Percentiles rank a stretch among this genome's conserved stretches.
Conservation (phyloP, 2,113 vertebrate genomes). For the Lates calcarifer region DNA sequence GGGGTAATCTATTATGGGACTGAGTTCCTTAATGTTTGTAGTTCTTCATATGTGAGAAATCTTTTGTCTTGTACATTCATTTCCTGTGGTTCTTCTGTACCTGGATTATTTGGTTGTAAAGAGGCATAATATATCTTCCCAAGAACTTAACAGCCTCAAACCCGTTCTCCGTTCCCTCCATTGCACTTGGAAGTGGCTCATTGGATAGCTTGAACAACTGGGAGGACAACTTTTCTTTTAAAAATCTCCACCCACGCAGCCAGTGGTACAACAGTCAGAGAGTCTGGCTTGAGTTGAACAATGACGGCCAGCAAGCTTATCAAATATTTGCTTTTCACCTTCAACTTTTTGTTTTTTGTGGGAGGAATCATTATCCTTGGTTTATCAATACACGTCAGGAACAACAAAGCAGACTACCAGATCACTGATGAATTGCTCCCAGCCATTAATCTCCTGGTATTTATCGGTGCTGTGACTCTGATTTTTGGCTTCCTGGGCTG, state of each 20-base stretch:
- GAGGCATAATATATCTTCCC: too few relatives aligned
- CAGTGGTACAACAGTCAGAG: background rate
- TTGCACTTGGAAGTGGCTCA: background rate
- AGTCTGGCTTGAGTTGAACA: background rate
- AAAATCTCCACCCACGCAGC: background rate
- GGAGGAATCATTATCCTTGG: background rate
- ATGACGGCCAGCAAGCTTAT: constrained; percentile 5
- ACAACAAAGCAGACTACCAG: constrained; percentile 1
- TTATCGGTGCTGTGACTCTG: background rate
- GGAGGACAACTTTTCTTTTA: background rate
- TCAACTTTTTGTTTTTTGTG: constrained; percentile 28
- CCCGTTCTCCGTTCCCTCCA: too few relatives aligned
- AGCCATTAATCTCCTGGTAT: background rate
- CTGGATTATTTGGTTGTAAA: background rate
- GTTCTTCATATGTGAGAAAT: background rate
- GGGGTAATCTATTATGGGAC: too few relatives aligned
- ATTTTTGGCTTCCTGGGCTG: constrained; percentile 40
- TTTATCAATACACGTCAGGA: background rate
- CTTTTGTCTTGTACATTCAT: background rate
- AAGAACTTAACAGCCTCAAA: too few relatives aligned
- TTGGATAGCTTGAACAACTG: background rate
- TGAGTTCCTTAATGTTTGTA: background rate
- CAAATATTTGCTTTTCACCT: constrained; percentile 29
- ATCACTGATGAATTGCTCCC: background rate
- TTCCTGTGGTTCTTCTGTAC: background rate